Evolutionary conservation across 1,140 invertebrate genomes (phyloP).

Genomic region (Physella acuta): DNA sequence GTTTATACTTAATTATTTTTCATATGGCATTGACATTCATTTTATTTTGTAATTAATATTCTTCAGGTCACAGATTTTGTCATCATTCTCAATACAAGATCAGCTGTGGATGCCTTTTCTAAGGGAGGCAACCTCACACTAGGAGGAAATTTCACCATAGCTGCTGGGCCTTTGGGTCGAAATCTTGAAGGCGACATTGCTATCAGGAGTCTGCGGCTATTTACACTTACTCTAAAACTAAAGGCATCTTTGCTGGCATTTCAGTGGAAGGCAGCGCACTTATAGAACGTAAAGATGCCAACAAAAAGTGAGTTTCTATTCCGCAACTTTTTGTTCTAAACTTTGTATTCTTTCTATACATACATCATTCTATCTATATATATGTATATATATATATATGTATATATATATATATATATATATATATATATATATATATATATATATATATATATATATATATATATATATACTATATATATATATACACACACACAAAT

Average conservation of each 20-base stretch:
- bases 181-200: conserved; percentile 54
- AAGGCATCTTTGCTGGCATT: conserved; percentile 55
- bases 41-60: no score
- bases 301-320: conserved; percentile 46
- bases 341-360: background rate
- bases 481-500: no score
- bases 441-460: no score
- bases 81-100: conserved; percentile 49
- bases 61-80: conserved; percentile 56
- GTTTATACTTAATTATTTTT: no score
- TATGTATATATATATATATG: background rate
- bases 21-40: no score
- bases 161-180: conserved; percentile 52
- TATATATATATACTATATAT: no score
- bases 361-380: background rate
- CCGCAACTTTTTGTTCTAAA: background rate
- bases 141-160: conserved; percentile 55
- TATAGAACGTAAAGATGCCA: conserved; percentile 56
- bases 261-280: conserved; percentile 54
- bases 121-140: conserved; percentile 58
- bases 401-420: background rate
- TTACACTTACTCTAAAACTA: conserved; percentile 58
- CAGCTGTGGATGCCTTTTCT: conserved; percentile 55
- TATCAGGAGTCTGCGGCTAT: conserved; percentile 50
- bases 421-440: no score